Conservation (phyloP, 2,113 vertebrate genomes). For the Apodemus speciosus region DNA sequence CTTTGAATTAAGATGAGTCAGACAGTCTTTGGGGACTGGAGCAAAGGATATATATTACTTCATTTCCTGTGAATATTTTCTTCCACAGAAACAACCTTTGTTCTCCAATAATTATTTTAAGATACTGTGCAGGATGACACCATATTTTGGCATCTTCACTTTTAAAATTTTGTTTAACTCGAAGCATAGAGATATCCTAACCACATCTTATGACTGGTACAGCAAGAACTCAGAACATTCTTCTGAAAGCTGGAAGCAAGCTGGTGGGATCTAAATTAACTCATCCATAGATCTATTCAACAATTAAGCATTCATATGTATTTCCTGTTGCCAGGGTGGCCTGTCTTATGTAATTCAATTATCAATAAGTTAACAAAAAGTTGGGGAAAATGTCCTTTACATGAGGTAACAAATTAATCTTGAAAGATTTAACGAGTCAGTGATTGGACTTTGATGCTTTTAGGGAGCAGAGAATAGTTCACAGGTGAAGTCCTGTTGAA, state of each 20-base stretch:
- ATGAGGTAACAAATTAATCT: background rate
- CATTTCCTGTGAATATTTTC: conserved; percentile 58
- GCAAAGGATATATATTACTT: conserved; percentile 39
- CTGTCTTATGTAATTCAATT: background rate
- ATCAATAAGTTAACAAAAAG: conserved; percentile 23
- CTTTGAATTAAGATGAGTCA: conserved; percentile 79
- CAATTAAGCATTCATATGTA: conserved; percentile 42
- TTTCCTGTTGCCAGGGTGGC: background rate
- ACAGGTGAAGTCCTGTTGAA: background rate
- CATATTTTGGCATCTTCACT: conserved; percentile 20
- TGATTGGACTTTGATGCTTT: background rate
- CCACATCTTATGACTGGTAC: background rate
- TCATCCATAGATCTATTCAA: conserved; percentile 38
- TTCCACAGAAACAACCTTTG: conserved; percentile 23
- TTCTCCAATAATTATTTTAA: conserved; percentile 36
- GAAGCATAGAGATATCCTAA: conserved; percentile 21
- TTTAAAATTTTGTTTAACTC: conserved; percentile 52
- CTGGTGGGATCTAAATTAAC: conserved; percentile 32
- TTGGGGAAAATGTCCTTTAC: background rate
- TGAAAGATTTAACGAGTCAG: background rate
- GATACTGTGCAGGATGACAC: conserved; percentile 24
- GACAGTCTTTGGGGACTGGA: conserved; percentile 50
- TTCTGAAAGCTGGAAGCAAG: background rate
- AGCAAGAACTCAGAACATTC: background rate
- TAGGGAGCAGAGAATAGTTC: background rate